Evolutionary conservation across 1,140 invertebrate genomes (phyloP).

Genomic region (Lucilia sericata): DNA sequence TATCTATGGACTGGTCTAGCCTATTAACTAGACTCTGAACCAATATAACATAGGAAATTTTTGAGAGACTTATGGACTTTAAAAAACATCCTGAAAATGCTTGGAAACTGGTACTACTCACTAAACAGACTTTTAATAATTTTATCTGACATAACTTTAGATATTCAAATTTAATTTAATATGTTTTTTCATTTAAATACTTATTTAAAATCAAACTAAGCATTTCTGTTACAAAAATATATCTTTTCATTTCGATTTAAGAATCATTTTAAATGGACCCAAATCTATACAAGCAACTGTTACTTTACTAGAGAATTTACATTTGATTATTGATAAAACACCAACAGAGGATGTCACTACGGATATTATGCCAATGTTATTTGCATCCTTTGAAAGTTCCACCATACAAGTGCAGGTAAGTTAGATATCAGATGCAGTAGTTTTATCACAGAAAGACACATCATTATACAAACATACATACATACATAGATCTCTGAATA

Average conservation of each 20-base stretch:
- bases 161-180: too few relatives aligned
- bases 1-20: too few relatives aligned
- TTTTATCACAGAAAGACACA: neutral
- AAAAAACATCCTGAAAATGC: too few relatives aligned
- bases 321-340: conserved; percentile 91
- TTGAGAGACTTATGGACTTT: too few relatives aligned
- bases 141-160: too few relatives aligned
- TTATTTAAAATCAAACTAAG: neutral
- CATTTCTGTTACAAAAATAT: neutral
- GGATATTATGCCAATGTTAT: conserved; percentile 90
- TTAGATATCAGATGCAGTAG: neutral
- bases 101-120: too few relatives aligned
- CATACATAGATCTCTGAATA: too few relatives aligned
- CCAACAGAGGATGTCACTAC: conserved; percentile 81
- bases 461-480: too few relatives aligned
- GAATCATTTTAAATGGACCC: conserved; percentile 81
- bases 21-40: too few relatives aligned
- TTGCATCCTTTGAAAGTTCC: conserved; percentile 88
- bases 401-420: conserved; percentile 93
- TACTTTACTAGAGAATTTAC: conserved; percentile 90
- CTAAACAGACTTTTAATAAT: too few relatives aligned
- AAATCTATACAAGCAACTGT: conserved; percentile 93
- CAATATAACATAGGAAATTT: too few relatives aligned
- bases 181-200: neutral
- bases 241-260: conserved; percentile 53